Percentiles rank a stretch among this genome's conserved stretches.
phyloP scores from a whole-genome alignment of 2,113 vertebrate genomes.

The Lontra canadensis region DNA sequence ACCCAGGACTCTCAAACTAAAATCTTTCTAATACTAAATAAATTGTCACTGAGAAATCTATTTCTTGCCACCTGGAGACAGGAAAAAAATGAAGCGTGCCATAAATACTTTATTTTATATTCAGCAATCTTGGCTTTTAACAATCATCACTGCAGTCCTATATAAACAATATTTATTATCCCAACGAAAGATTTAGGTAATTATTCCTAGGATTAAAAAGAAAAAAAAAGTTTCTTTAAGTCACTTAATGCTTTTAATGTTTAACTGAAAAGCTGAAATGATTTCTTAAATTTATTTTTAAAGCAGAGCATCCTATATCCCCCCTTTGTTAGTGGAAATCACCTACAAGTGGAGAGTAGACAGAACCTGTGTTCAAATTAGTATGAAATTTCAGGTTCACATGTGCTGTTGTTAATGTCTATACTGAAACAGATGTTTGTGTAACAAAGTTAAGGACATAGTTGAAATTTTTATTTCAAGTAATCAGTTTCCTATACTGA shows the following conservation, averaged over 20 bases:
- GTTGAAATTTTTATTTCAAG: background rate
- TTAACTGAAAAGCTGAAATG: background rate
- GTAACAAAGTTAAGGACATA: background rate
- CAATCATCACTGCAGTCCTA: background rate
- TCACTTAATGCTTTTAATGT: background rate
- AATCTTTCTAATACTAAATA: conserved; percentile 1
- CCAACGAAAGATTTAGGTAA: background rate
- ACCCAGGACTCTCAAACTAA: background rate
- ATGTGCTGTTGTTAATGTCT: background rate
- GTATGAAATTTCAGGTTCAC: background rate
- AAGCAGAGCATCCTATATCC: background rate
- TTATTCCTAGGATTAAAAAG: background rate
- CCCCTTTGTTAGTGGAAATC: background rate
- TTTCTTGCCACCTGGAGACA: background rate
- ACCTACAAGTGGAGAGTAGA: background rate
- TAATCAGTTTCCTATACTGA: background rate
- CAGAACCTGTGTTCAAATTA: background rate
- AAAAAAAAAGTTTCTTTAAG: background rate
- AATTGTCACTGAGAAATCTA: background rate
- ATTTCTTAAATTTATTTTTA: background rate
- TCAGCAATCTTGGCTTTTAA: background rate
- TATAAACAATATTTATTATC: background rate
- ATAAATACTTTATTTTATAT: background rate
- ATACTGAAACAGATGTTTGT: background rate
- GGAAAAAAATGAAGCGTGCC: background rate